Base-by-base conservation (phyloP, 2,797 vertebrate species). In the Orientallactaga sibirica region DNA sequence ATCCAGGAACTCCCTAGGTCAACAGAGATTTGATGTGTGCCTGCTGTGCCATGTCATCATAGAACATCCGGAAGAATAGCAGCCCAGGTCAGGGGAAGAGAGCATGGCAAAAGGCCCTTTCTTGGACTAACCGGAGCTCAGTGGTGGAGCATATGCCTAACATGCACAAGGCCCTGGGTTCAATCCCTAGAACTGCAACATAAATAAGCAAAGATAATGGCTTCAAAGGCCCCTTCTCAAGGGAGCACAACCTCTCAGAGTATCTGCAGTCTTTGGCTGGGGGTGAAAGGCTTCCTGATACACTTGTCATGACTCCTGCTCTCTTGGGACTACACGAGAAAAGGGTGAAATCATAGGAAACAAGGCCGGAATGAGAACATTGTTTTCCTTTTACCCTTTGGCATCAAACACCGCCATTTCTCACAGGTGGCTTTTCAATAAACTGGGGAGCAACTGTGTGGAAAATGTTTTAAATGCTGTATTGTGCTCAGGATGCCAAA, bases 391-490 rank as follows among this genome's bases (percentile, higher is more conserved):
- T 74, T 94, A 87, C 64, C 78, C 33, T 85, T 68, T 90, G 91
- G 95, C 87, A 68, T 48, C 52, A 75, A 81, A 85, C 84, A 79
- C 90, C 12, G 92, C 64, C 71, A 95, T 94, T 95, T 78, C 96
- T 75, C 85, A 96, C 86, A 96, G 88, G 82, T 93, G 90, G 80
- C 61, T 78, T 96, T 97, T 96, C 84, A 89, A 86, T 94, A 96
- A 94, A 95, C 74, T 92, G 82, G 81, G 15, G 82, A 94, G 78
- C 22, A 81, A 94, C 55, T 43, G 70, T 93, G 71, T 92, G 91
- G 77, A 88, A 95, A 94, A 74, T 29, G 55, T 91, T 96, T 93
- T 73, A 94, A 96, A 82, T 79, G 70, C 41, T 88, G 16, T 37
- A 73, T 73, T 93, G 73, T 81, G 61, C 85, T 96, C 67, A 92